Base-by-base conservation (phyloP, 2,113 vertebrate species). In the Sebastes schlegelii region DNA sequence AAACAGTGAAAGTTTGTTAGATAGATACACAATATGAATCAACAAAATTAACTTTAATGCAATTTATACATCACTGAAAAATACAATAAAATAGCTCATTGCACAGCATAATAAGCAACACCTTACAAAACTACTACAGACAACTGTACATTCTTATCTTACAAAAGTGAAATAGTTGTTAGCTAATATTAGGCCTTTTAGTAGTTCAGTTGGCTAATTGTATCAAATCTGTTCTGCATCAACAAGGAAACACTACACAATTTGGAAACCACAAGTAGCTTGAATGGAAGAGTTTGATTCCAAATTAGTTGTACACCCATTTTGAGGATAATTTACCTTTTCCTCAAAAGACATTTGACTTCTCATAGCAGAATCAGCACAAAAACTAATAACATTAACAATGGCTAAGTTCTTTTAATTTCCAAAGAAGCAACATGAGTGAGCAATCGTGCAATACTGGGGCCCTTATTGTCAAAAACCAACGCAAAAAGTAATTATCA, bases 41-140 rank as follows among this genome's bases (percentile, higher is more conserved):
- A 40, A 63, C 45, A 51, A 26, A 66, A 46, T n/a, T n/a, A 26
- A 42, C 52, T 81, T 88, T 84, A 74, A 78, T 83, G 21, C 12
- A 34, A 49, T 21, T 48, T 52, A 54, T 13, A 13, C 21, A 43
- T 23, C 54, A 61, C 21, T 48, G 58, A 57, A 48, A 46, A 69
- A 5, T 11, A 68, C 43, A 81, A 8, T 69, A 26, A 16, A 74
- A 58, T 2, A 34, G 10, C 48, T 26, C 4, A 49, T 16, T 74
- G 63, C 43, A 84, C 66, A 10, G n/a, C 23, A 81, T 51, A 58
- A 42, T 26, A 54, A 63, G 42, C 45, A 23, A 69, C 14, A 52
- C 26, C 43, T 74, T 54, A 19, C 34, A 83, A 61, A 54, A 16
- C 23, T 17, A 19, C 4, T 10, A 49, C 19, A 65, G 3, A 67